Evolutionary conservation across 2,113 vertebrate species (phyloP).

Genomic region (Actenoides hombroni): DNA sequence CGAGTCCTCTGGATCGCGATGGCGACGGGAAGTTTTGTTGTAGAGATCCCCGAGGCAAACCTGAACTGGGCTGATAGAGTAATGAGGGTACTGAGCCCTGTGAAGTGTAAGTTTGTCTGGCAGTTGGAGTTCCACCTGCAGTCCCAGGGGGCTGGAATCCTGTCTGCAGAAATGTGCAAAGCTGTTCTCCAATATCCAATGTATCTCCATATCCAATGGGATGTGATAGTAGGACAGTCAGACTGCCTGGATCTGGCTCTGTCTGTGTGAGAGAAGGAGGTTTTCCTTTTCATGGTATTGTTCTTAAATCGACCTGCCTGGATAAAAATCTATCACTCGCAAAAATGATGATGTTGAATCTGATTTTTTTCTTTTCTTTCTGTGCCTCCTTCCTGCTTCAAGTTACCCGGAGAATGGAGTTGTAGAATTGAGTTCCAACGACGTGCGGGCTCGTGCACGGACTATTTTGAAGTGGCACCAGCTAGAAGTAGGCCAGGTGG

Average conservation of each 20-base stretch:
- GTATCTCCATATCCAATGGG: too few species aligned
- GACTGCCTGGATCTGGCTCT: not conserved
- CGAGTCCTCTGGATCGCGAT: fast-evolving
- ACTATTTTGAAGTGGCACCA: constrained; percentile 90
- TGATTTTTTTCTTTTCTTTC: not conserved
- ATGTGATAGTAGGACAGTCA: fast-evolving
- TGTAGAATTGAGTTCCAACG: constrained; percentile 78
- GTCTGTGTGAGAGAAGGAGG: not conserved
- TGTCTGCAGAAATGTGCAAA: not conserved
- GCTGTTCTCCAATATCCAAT: too few species aligned
- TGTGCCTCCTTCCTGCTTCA: not conserved
- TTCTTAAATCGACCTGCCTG: not conserved
- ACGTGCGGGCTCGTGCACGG: constrained; percentile 88
- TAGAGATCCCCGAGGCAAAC: not conserved
- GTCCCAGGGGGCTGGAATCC: not conserved
- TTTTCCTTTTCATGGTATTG: not conserved
- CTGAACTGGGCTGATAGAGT: not conserved
- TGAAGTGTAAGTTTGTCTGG: not conserved
- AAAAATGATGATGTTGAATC: not conserved
- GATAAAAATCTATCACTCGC: not conserved
- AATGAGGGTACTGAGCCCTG: not conserved
- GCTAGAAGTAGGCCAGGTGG: constrained; percentile 86
- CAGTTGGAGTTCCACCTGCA: not conserved
- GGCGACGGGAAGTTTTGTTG: not conserved
- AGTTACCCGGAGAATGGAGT: constrained; percentile 95